These are phyloP conservation scores for Torymus texanus DNA, from an alignment of 2,888 invertebrate genomes.

Conservation along the genomic window DNA sequence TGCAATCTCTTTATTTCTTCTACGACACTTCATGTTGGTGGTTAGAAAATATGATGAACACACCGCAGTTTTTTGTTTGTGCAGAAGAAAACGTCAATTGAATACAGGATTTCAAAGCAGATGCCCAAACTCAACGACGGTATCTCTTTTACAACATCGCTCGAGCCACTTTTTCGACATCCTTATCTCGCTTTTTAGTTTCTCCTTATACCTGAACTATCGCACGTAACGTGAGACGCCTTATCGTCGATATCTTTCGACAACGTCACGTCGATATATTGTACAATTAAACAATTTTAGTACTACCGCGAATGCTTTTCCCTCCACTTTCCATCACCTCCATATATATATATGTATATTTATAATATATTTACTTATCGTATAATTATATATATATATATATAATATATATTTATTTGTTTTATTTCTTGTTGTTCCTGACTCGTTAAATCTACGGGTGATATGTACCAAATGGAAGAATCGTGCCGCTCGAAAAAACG, in stretches of 20 bases:
- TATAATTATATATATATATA: conserved; percentile 45
- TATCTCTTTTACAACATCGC: too few relatives aligned
- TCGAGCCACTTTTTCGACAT: background rate
- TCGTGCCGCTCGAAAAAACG: conserved; percentile 64
- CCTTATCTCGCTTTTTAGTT: conserved; percentile 8
- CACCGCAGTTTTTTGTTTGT: too few relatives aligned
- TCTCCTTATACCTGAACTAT: background rate
- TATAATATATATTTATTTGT: conserved; percentile 55
- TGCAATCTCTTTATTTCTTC: too few relatives aligned
- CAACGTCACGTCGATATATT: too few relatives aligned
- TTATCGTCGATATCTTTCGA: too few relatives aligned
- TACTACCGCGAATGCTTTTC: background rate
- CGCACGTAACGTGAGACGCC: conserved; percentile 5
- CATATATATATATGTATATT: conserved; percentile 47
- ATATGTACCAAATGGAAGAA: conserved; percentile 76
- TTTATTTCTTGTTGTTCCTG: conserved; percentile 47
- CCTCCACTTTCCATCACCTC: background rate
- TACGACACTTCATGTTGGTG: too few relatives aligned
- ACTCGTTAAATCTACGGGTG: conserved; percentile 66
- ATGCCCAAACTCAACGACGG: too few relatives aligned
- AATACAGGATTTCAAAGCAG: too few relatives aligned
- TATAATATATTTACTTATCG: conserved; percentile 54
- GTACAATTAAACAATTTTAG: background rate
- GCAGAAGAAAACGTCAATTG: too few relatives aligned
- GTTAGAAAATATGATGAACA: too few relatives aligned